Evolutionary conservation across 2,113 vertebrate genomes (phyloP).

Genomic region (Haemorhous mexicanus): DNA sequence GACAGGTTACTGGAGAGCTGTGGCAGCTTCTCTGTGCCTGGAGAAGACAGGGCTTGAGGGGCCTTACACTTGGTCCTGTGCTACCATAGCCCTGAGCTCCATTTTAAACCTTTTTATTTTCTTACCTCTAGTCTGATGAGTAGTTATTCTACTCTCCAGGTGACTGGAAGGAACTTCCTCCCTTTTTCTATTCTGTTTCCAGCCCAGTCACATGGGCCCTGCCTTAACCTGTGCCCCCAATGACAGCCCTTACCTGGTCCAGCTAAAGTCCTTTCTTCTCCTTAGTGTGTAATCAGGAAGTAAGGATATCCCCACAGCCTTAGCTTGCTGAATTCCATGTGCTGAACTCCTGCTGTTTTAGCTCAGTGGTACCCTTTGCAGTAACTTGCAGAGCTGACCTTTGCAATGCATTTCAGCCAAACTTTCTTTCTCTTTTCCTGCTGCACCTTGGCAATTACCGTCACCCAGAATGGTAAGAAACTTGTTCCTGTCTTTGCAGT

Average conservation of each 20-base stretch:
- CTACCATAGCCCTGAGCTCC: neutral
- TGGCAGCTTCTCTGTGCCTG: neutral
- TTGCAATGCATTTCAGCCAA: slow-evolving; percentile 28
- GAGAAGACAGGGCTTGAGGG: neutral
- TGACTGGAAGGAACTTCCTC: neutral
- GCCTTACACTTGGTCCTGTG: fast-evolving
- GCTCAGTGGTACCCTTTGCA: neutral
- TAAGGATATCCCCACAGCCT: neutral
- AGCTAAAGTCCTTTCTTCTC: neutral
- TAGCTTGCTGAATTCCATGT: neutral
- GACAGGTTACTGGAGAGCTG: neutral
- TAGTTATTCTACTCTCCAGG: neutral
- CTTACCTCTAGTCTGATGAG: neutral
- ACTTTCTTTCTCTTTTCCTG: slow-evolving; percentile 13
- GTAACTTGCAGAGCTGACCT: slow-evolving; percentile 15
- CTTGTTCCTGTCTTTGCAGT: neutral
- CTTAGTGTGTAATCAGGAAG: neutral
- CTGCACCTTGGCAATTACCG: neutral
- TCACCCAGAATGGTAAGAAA: neutral
- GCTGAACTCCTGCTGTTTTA: neutral
- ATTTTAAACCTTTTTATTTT: neutral
- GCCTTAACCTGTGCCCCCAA: neutral
- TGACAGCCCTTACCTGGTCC: neutral
- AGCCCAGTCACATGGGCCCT: neutral
- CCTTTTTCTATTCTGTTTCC: neutral